Conservation (phyloP, 1,140 invertebrate genomes). For the Listronotus oregonensis region DNA sequence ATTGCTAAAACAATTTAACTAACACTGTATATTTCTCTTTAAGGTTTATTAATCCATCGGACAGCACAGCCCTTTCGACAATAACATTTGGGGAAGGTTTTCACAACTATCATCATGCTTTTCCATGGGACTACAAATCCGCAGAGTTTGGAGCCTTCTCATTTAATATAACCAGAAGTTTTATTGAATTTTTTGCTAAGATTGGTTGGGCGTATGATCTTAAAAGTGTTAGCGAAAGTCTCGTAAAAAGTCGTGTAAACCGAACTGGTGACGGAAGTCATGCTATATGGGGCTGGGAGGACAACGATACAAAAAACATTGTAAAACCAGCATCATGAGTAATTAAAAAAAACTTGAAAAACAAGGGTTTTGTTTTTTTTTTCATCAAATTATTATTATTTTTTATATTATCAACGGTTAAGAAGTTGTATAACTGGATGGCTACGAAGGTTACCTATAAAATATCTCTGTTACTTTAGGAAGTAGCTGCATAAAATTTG, state of each 20-base stretch:
- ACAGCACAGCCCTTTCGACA: conserved; percentile 64
- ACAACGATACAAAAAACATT: too few relatives aligned
- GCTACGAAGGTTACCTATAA: too few relatives aligned
- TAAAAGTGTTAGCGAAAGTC: conserved; percentile 61
- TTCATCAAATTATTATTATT: too few relatives aligned
- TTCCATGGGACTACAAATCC: conserved; percentile 74
- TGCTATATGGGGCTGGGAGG: not conserved
- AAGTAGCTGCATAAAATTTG: too few relatives aligned
- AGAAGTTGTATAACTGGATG: too few relatives aligned
- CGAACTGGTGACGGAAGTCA: conserved; percentile 69
- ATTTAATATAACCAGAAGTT: conserved; percentile 57
- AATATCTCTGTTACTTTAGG: too few relatives aligned
- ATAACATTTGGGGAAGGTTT: conserved; percentile 64
- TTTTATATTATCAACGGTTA: too few relatives aligned
- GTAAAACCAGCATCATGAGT: too few relatives aligned
- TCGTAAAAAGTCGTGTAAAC: conserved; percentile 60
- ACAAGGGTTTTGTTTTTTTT: too few relatives aligned
- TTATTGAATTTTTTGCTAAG: conserved; percentile 61
- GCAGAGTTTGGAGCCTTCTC: conserved; percentile 64
- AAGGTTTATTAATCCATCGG: conserved; percentile 64
- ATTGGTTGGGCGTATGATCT: conserved; percentile 69
- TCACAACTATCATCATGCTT: conserved; percentile 76
- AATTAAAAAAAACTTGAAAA: too few relatives aligned
- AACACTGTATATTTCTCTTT: too few relatives aligned
- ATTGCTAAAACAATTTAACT: too few relatives aligned